Conservation (phyloP, 1,140 invertebrate species). For the Neotoxoptera formosana region DNA sequence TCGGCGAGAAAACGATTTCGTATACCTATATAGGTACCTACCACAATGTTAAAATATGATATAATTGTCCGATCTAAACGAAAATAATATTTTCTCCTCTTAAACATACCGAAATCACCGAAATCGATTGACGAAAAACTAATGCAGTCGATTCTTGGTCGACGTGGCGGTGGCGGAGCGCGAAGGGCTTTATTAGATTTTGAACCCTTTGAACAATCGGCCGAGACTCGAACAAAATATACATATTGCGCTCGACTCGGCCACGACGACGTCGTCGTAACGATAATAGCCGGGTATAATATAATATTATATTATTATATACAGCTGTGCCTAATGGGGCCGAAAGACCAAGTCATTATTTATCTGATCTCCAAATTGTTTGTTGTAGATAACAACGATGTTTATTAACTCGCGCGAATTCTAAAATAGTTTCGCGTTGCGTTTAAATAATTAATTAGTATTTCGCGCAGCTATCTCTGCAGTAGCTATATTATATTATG, state of each 20-base stretch:
- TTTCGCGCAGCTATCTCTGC: not conserved
- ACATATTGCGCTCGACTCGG: not conserved
- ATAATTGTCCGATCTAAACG: too few relatives aligned
- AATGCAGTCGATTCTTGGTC: too few relatives aligned
- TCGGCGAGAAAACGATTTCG: too few relatives aligned
- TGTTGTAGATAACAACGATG: not conserved
- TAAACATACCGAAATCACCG: too few relatives aligned
- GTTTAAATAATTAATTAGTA: not conserved
- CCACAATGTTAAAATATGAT: too few relatives aligned
- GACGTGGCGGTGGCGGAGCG: too few relatives aligned
- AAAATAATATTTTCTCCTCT: too few relatives aligned
- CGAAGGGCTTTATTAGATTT: not conserved
- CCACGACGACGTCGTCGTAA: not conserved
- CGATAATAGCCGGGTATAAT: not conserved
- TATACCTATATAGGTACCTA: too few relatives aligned
- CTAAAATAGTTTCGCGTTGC: not conserved
- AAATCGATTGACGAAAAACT: too few relatives aligned
- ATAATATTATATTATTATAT: too few relatives aligned
- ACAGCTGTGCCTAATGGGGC: not conserved
- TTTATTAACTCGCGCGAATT: not conserved
- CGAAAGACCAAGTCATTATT: not conserved
- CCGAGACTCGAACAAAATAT: not conserved
- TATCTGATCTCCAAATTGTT: not conserved
- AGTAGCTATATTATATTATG: not conserved
- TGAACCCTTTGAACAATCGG: not conserved